Evolutionary conservation across 2,797 vertebrate species (phyloP).

Genomic region (Ara ararauna): DNA sequence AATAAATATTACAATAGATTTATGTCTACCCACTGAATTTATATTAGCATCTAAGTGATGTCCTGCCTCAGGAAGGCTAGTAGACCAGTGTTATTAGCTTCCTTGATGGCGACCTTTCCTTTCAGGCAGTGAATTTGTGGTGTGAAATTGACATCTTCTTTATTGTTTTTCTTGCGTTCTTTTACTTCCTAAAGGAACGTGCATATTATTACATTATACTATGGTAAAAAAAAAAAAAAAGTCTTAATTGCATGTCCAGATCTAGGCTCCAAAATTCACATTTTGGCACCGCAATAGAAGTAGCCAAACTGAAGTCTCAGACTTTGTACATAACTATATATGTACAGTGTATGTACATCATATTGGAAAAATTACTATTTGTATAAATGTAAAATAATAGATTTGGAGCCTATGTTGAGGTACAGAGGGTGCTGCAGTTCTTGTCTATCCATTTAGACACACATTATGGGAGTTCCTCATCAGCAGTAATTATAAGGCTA

Average conservation of each 20-base stretch:
- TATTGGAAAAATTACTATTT: background rate
- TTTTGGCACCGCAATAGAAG: background rate
- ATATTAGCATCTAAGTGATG: background rate
- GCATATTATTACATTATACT: background rate
- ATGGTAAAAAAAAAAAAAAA: background rate
- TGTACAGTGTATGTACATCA: background rate
- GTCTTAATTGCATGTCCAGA: background rate
- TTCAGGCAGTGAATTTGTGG: background rate
- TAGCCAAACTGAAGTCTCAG: background rate
- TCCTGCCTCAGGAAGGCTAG: slow-evolving; percentile 12
- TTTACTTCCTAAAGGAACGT: background rate
- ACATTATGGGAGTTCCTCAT: background rate
- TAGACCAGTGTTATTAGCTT: slow-evolving; percentile 24
- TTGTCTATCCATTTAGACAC: background rate
- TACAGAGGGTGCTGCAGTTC: background rate
- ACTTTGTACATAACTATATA: background rate
- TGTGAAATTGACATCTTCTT: background rate
- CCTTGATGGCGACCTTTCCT: background rate
- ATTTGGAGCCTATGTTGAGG: background rate
- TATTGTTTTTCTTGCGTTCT: background rate
- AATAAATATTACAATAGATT: slow-evolving; percentile 41
- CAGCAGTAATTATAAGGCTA: background rate
- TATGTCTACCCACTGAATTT: background rate
- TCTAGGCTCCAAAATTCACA: background rate
- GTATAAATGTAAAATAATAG: background rate